A percentile compares a stretch with the other conserved stretches of the same genome.
Conservation (phyloP, 2,888 invertebrate species). For the Ennomos erosarius region DNA sequence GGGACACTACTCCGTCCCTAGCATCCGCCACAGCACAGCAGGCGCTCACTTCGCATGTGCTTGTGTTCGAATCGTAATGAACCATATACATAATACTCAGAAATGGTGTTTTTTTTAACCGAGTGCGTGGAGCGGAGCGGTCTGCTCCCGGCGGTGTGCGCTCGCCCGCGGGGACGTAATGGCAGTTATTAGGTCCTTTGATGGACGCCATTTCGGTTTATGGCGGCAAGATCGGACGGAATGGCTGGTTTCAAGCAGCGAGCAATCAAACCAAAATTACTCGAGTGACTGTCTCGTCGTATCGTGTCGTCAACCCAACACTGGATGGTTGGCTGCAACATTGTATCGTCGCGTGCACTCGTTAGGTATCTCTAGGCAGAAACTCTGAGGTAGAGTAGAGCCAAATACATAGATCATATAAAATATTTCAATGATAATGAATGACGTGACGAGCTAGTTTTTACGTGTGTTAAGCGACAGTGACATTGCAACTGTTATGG, state of each 20-base stretch:
- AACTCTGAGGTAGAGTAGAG: too few species aligned
- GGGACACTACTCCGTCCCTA: background rate
- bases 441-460: too few species aligned
- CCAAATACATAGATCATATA: too few species aligned
- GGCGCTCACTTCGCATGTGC: background rate
- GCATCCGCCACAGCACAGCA: background rate
- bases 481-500: too few species aligned
- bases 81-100: slow-evolving; percentile 15
- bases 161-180: slow-evolving; percentile 19
- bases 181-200: slow-evolving; percentile 30
- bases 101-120: slow-evolving; percentile 29
- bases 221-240: slow-evolving; percentile 8
- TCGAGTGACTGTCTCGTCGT: background rate
- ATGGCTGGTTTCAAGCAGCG: background rate
- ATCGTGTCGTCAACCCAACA: too few species aligned
- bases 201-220: slow-evolving; percentile 30
- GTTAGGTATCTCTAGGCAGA: too few species aligned
- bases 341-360: too few species aligned
- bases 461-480: too few species aligned
- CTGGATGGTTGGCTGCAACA: too few species aligned
- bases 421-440: too few species aligned
- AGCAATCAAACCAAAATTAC: slow-evolving; percentile 21
- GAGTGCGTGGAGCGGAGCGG: slow-evolving; percentile 23
- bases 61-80: slow-evolving; percentile 20
- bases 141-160: slow-evolving; percentile 11